Conservation (phyloP, 2,797 vertebrate species). For the Limnodromus scolopaceus region DNA sequence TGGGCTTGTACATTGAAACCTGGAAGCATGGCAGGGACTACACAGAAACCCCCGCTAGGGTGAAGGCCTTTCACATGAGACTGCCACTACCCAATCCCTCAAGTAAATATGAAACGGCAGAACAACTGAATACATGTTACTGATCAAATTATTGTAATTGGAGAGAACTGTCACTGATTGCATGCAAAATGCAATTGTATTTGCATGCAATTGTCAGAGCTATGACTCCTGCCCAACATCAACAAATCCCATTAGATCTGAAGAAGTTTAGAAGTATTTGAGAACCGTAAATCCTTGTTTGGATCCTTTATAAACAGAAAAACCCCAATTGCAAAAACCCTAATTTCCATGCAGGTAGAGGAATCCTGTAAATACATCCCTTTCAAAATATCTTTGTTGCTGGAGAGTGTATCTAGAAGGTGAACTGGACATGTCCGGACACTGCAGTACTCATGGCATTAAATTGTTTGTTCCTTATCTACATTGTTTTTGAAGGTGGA, state of each 20-base stretch:
- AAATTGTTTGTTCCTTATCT: background rate
- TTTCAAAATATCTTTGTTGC: background rate
- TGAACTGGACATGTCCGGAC: background rate
- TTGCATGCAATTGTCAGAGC: background rate
- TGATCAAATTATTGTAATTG: background rate
- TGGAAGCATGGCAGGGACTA: background rate
- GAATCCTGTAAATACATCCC: background rate
- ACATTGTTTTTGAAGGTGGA: background rate
- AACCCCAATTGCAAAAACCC: rapidly evolving
- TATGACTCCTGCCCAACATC: background rate
- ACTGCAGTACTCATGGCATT: background rate
- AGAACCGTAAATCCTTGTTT: background rate
- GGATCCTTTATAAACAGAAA: background rate
- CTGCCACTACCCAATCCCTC: background rate
- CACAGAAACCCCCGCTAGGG: background rate
- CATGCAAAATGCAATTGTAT: background rate
- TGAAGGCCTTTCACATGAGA: background rate
- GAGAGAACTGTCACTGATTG: background rate
- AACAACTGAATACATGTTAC: background rate
- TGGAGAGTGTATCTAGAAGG: background rate
- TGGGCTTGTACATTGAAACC: background rate
- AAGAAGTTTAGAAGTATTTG: background rate
- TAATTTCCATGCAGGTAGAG: background rate
- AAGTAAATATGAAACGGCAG: background rate
- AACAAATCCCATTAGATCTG: background rate